Base-by-base conservation (phyloP, 1,140 invertebrate genomes). In the Probaryconus sp. region DNA sequence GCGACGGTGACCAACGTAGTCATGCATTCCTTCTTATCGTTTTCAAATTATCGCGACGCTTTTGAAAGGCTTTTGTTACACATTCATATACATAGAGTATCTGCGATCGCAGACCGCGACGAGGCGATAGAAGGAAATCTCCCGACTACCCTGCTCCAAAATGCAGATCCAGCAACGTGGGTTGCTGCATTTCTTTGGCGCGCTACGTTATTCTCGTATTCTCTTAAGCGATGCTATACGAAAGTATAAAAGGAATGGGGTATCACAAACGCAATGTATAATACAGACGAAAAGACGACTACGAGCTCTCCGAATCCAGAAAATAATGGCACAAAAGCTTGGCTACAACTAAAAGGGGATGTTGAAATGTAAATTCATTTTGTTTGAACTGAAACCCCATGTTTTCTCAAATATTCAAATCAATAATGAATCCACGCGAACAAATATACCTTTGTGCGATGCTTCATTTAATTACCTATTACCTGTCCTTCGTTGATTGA, bases 251-350 rank as follows among this genome's bases (percentile, higher is more conserved):
- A 58, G 53, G 64, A 68, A 68, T 68, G 42, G 45, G 51, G 53
- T 58, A 68, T 58, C 51, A 68, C 53, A 68, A 67, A 56, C 51
- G 50, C 64, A 35, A 68, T 68, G 51, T 50, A 58, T 68, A 58
- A 58, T 68, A 58, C 53, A 68, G 47, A 55, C 28, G 48, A 47
- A 47, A 38, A 40, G 38, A 47, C 38, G 55, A 58, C 38, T 38
- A 43, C 48, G 61, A 45, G 37, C 38, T 5, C 48, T 45, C 10
- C 48, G 61, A 65, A 56, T 53, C 50, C 37, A 33, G 30, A 31
- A 67, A 65, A 55, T 65, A 65, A 60, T 60, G 42, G 50, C 42
- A 65, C 31, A 37, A 42, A 16, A 38, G 55, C 42, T 47, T 26
- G 42, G 55, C 6, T 47, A 7, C 4, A 60, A 37, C 42, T 38